Evolutionary conservation across 2,113 vertebrate genomes (phyloP).

Genomic region (Oreochromis aureus): DNA sequence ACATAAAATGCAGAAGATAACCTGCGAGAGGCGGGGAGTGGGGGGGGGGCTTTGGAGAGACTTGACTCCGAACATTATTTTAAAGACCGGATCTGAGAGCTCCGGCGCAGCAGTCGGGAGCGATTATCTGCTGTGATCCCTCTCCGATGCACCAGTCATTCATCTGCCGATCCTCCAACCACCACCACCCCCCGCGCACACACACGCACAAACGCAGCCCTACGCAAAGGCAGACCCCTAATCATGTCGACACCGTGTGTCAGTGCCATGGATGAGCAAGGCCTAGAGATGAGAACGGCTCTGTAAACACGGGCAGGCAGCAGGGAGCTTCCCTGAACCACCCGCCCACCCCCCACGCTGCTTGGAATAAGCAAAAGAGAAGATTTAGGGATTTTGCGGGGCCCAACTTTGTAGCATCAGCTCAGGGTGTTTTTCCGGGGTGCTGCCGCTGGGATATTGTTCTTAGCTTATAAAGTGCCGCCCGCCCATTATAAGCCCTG

Average conservation of each 20-base stretch:
- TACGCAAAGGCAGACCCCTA: slow-evolving; percentile 64
- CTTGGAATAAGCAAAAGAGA: slow-evolving; percentile 64
- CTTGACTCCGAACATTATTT: slow-evolving; percentile 75
- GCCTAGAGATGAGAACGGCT: slow-evolving; percentile 67
- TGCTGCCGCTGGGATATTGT: slow-evolving; percentile 63
- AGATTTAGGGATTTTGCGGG: slow-evolving; percentile 70
- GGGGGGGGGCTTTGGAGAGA: slow-evolving; percentile 46
- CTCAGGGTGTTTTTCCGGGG: slow-evolving; percentile 55
- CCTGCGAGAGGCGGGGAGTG: slow-evolving; percentile 4
- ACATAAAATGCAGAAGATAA: slow-evolving; percentile 73
- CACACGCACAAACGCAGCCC: slow-evolving; percentile 21
- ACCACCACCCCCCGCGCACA: not conserved
- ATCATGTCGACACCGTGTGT: slow-evolving; percentile 67
- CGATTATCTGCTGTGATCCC: slow-evolving; percentile 76
- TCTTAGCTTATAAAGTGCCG: slow-evolving; percentile 59
- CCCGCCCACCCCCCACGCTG: slow-evolving; percentile 6
- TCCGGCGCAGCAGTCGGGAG: slow-evolving; percentile 53
- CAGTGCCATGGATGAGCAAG: slow-evolving; percentile 64
- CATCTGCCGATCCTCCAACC: slow-evolving; percentile 66
- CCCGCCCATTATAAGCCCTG: slow-evolving; percentile 45
- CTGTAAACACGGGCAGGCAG: slow-evolving; percentile 68
- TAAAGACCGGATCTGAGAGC: slow-evolving; percentile 73
- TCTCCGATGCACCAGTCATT: slow-evolving; percentile 67
- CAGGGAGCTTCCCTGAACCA: slow-evolving; percentile 40
- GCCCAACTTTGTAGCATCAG: slow-evolving; percentile 66